A percentile compares a stretch with the other conserved stretches of the same genome.
Evolutionary conservation across 2,797 vertebrate genomes (phyloP).

Genomic region (Sebastes steindachneri): DNA sequence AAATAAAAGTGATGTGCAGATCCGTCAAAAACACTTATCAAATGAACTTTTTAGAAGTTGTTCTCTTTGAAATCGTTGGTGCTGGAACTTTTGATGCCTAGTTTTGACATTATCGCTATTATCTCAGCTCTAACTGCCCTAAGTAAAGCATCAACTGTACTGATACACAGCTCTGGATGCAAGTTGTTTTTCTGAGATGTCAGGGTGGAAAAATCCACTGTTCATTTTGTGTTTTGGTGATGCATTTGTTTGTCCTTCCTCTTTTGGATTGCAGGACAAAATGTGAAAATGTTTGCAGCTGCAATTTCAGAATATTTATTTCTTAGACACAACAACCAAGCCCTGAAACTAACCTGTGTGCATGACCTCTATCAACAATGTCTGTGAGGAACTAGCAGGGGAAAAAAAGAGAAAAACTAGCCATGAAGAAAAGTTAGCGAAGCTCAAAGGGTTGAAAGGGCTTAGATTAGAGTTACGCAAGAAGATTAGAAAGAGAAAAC

Average conservation of each 20-base stretch:
- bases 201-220: background rate
- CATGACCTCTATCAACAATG: constrained; percentile 41
- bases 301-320: constrained; percentile 14
- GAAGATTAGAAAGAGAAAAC: constrained; percentile 67
- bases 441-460: constrained; percentile 54
- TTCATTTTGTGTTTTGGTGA: background rate
- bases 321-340: background rate
- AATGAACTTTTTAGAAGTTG: constrained; percentile 19
- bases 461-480: constrained; percentile 52
- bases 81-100: constrained; percentile 13
- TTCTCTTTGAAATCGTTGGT: constrained; percentile 11
- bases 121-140: background rate
- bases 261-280: background rate
- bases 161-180: background rate
- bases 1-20: constrained; percentile 41
- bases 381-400: constrained; percentile 22
- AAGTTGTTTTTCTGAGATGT: background rate
- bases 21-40: constrained; percentile 25
- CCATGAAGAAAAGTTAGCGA: constrained; percentile 36
- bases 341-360: background rate
- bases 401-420: background rate
- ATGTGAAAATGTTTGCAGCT: background rate
- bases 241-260: background rate
- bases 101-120: constrained; percentile 17
- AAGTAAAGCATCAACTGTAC: background rate